Evolutionary conservation across 2,888 invertebrate species (phyloP).

Genomic region (Allygus modestus): DNA sequence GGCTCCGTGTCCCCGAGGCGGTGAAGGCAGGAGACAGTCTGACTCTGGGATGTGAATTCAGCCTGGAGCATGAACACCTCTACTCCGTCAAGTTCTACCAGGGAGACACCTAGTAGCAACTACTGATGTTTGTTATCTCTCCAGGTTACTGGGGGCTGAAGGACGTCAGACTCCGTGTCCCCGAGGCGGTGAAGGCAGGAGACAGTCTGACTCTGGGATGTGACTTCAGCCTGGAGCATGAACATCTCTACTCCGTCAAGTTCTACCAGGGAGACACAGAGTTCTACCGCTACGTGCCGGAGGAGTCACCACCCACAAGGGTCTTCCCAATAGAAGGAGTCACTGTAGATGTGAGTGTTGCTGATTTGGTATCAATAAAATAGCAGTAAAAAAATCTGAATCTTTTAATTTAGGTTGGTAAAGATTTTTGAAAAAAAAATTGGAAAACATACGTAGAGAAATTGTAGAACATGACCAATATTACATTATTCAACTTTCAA

Average conservation of each 20-base stretch:
- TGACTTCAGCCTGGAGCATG: constrained; percentile 80
- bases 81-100: constrained; percentile 88
- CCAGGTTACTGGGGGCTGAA: constrained; percentile 67
- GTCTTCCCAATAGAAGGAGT: constrained; percentile 83
- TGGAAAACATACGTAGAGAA: too few relatives aligned
- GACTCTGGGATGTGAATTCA: constrained; percentile 20
- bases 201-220: constrained; percentile 78
- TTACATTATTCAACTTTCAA: too few relatives aligned
- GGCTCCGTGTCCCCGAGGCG: background rate
- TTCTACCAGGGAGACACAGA: constrained; percentile 87
- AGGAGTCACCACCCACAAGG: constrained; percentile 83
- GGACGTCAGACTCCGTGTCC: constrained; percentile 73
- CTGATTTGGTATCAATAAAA: too few relatives aligned
- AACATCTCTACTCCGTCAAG: constrained; percentile 84
- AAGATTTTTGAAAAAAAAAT: too few relatives aligned
- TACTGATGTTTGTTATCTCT: constrained; percentile 62
- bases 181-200: constrained; percentile 78
- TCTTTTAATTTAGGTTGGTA: too few relatives aligned
- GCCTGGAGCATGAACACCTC: too few relatives aligned
- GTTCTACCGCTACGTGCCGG: constrained; percentile 87
- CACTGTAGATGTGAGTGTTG: constrained; percentile 84
- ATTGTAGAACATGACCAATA: too few relatives aligned
- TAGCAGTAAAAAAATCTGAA: too few relatives aligned
- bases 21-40: constrained; percentile 6
- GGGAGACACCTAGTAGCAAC: constrained; percentile 75